phyloP scores from a whole-genome alignment of 2,888 invertebrate species.

The Congeria kusceri region DNA sequence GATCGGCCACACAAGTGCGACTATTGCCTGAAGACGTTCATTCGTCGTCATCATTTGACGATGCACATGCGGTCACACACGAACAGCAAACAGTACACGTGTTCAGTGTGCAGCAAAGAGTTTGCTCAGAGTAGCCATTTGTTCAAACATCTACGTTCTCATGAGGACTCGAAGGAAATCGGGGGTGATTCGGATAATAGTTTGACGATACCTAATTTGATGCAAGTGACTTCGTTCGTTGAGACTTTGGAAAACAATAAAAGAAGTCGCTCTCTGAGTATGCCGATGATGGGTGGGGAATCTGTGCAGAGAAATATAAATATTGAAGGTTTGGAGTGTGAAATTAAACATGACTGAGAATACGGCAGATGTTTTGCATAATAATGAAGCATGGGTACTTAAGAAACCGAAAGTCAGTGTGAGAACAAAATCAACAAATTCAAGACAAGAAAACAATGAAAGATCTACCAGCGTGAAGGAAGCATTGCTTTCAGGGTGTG shows the following conservation, averaged over 20 bases:
- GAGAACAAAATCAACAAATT: too few species aligned
- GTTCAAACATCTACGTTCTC: constrained; percentile 60
- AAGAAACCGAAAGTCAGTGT: too few species aligned
- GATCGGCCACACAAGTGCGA: constrained; percentile 68
- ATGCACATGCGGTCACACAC: constrained; percentile 67
- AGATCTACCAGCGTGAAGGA: too few species aligned
- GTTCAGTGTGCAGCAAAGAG: constrained; percentile 60
- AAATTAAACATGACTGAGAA: not conserved
- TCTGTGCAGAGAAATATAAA: not conserved
- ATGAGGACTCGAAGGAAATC: constrained; percentile 45
- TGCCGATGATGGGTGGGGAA: too few species aligned
- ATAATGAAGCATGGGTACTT: too few species aligned
- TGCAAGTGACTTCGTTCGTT: too few species aligned
- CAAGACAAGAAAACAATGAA: too few species aligned
- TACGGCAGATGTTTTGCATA: constrained; percentile 1
- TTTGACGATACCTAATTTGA: not conserved
- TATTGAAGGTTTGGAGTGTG: not conserved
- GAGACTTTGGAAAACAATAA: too few species aligned
- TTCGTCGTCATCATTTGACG: constrained; percentile 69
- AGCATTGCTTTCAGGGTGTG: too few species aligned
- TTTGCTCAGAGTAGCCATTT: constrained; percentile 68
- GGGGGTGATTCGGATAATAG: not conserved
- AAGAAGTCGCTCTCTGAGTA: too few species aligned
- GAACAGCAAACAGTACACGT: constrained; percentile 54
- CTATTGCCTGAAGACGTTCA: constrained; percentile 57